Evolutionary conservation across 2,797 vertebrate genomes (phyloP), one percentile per base, ranked within the genome.

Genomic region (Bovichtus diacanthus): DNA sequence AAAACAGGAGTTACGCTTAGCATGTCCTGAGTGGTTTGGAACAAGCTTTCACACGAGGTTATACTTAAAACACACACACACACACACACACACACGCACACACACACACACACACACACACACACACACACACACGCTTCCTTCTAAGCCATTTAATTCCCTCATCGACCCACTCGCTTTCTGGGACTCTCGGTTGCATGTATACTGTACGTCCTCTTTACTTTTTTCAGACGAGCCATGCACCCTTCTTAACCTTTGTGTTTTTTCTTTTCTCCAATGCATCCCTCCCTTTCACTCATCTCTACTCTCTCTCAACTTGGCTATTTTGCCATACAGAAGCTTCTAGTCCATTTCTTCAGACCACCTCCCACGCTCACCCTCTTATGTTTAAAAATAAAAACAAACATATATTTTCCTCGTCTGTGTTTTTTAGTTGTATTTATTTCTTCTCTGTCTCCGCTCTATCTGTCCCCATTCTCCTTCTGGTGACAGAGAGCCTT

Each of bases 401-500:
- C 25, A 27, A 34, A 34, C 31, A 31, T 31, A 31, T 34, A 34
- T 34, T n/a, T n/a, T n/a, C n/a, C n/a, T n/a, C n/a, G n/a, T n/a
- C n/a, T n/a, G n/a, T n/a, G n/a, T n/a, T 65, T 61, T 15, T 54
- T 47, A 9, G 27, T 2, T 29, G 0, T 27, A 8, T 65, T 72
- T 50, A 83, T 38, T 75, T 76, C 71, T 76, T 39, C 63, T 70
- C 81, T 79, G 51, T 81, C 71, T 70, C 46, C 44, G 34, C 39
- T 66, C 81, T 73, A 53, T 78, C 53, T 41, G 69, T 83, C 68
- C 61, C 31, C 38, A 63, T 54, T 67, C 64, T 39, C 79, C 82
- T 83, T 89, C 81, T 70, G 73, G 81, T 92, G 92, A 94, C 91
- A 91, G 87, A 87, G 85, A 93, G 78, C 76, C 81, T 90, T 89